A percentile compares a stretch with the other conserved stretches of the same genome.
Evolutionary conservation across 2,797 vertebrate genomes (phyloP).

Genomic region (Pantherophis vulpinus): DNA sequence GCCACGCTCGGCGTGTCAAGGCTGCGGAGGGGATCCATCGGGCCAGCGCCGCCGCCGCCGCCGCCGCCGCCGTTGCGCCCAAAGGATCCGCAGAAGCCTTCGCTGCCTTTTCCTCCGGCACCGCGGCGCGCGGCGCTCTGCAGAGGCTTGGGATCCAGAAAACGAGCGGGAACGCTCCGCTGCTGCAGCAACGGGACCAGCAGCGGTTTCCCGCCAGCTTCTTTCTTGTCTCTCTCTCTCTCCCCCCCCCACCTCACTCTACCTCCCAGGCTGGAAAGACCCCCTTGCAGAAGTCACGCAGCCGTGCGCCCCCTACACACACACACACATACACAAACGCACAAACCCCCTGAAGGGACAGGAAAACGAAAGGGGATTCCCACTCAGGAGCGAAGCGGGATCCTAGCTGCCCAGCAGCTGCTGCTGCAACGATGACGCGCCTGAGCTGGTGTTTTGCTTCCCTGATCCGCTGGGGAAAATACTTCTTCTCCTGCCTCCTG

Average conservation of each 20-base stretch:
- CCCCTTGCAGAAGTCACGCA: background rate
- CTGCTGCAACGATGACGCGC: slow-evolving; percentile 76
- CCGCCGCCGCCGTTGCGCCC: background rate
- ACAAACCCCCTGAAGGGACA: background rate
- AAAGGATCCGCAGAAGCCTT: background rate
- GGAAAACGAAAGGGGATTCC: background rate
- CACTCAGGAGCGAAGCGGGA: slow-evolving; percentile 21
- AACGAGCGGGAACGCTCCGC: background rate
- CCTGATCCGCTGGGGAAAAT: slow-evolving; percentile 85
- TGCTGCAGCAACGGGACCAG: background rate
- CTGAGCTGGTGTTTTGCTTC: slow-evolving; percentile 84
- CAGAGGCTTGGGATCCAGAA: background rate
- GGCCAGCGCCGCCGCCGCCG: background rate
- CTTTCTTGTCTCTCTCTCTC: too few relatives aligned
- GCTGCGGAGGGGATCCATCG: background rate
- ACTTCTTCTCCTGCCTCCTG: slow-evolving; percentile 83
- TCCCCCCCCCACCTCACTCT: too few relatives aligned
- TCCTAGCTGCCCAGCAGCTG: background rate
- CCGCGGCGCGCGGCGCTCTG: background rate
- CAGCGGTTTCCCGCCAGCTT: background rate
- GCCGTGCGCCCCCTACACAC: too few relatives aligned
- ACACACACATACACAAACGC: background rate
- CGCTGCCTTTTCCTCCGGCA: background rate
- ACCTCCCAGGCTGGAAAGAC: background rate
- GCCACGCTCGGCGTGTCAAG: background rate